Conservation (phyloP, 2,888 invertebrate species). For the Steromphala cineraria region DNA sequence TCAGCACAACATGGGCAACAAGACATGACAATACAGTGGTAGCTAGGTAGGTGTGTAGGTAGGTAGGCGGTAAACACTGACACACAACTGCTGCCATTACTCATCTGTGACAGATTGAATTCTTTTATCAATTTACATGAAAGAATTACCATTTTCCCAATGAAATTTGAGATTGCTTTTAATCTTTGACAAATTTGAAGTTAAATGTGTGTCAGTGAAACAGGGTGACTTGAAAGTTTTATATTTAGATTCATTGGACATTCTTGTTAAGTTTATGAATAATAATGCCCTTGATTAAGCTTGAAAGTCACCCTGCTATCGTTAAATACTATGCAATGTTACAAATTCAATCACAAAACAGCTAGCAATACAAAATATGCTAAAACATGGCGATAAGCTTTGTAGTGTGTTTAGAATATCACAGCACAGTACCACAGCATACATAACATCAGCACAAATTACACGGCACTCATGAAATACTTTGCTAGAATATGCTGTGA, state of each 20-base stretch:
- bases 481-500: neutral
- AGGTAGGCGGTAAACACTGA: too few species aligned
- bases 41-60: too few species aligned
- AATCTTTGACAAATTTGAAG: neutral
- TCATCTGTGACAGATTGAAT: too few species aligned
- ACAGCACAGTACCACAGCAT: neutral
- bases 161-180: too few species aligned
- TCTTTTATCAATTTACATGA: too few species aligned
- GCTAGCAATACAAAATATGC: slow-evolving; percentile 6
- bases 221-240: neutral
- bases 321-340: neutral
- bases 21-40: neutral
- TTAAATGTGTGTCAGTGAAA: neutral
- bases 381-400: neutral
- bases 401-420: neutral
- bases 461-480: neutral
- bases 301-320: neutral
- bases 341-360: slow-evolving; percentile 17
- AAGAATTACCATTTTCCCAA: too few species aligned
- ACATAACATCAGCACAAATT: neutral
- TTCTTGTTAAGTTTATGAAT: too few species aligned
- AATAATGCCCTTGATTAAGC: too few species aligned
- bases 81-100: too few species aligned
- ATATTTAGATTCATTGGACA: too few species aligned
- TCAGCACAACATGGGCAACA: slow-evolving; percentile 11